Base-by-base conservation (phyloP, 2,888 invertebrate genomes). In the Agapostemon virescens region DNA sequence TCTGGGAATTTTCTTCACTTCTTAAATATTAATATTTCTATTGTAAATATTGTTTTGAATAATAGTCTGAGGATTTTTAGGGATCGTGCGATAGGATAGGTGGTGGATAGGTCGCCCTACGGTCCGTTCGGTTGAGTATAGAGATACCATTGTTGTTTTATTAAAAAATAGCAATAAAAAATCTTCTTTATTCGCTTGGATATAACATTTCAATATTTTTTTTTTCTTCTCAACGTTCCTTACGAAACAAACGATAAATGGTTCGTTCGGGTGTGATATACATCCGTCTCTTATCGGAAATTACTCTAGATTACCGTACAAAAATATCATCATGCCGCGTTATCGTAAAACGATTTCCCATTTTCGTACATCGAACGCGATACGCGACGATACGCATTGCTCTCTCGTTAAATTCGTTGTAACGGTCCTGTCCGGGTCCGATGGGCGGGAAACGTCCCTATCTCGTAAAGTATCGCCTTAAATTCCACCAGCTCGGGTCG, bases 301-400 rank as follows among this genome's bases (percentile, higher is more conserved):
- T 88, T 77, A 88, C 86, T 55, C 26, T 85, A 84, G 81, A 87
- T 88, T 85, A 87, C 86, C 87, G 89, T 89, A 90, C 89, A 91
- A 92, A 92, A 92, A 91, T 92, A 92, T 91, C 90, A 91, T 90
- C 90, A 91, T 90, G 90, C 89, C 89, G 89, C 87, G 88, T 88
- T 90, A 90, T 90, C 88, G 87, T 89, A 89, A 90, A 90, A 90
- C 88, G 87, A 86, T 87, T 85, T 83, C 61, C 72, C 67, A 70
- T 79, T 78, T 83, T 77, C 82, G 77, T 77, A 85, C 75, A 77
- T 74, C 72, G 80, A 80, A 79, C 68, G 72, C 74, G 38, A 83
- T 81, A 79, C 82, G 85, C 83, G 84, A 77, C 73, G 77, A 83
- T 73, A 85, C 81, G 74, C 82, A 79, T 82, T 69, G 77, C 80